Evolutionary conservation across 2,113 vertebrate species (phyloP).

Genomic region (Nibea albiflora): DNA sequence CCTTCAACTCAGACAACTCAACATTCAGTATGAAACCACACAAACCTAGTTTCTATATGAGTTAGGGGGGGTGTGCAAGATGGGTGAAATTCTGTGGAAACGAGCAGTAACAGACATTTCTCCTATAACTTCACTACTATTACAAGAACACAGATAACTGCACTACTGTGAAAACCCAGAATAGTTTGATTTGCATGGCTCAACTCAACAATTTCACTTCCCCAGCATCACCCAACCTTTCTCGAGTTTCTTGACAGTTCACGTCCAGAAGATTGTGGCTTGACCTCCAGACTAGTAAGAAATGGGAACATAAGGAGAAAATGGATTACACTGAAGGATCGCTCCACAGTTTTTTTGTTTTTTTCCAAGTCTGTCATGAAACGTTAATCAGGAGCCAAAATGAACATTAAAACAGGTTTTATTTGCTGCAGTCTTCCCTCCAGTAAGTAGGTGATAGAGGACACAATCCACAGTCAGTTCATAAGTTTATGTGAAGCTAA

Average conservation of each 20-base stretch:
- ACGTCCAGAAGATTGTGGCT: background rate
- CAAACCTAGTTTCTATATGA: conserved; percentile 60
- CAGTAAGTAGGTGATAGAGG: background rate
- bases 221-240: conserved; percentile 4
- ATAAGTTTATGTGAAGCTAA: background rate
- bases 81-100: conserved; percentile 55
- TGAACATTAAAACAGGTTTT: background rate
- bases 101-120: conserved; percentile 23
- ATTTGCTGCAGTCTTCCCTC: background rate
- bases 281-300: background rate
- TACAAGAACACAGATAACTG: conserved; percentile 32
- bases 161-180: conserved; percentile 40
- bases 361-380: background rate
- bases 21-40: conserved; percentile 47
- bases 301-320: background rate
- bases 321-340: background rate
- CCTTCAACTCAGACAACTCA: background rate
- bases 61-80: background rate
- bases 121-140: background rate
- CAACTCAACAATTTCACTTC: conserved; percentile 50
- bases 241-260: background rate
- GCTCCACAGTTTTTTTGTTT: background rate
- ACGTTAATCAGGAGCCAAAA: background rate
- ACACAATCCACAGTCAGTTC: background rate
- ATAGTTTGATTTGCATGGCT: conserved; percentile 40